Base-by-base conservation (phyloP, 2,888 invertebrate genomes). In the Tinea semifulvella region DNA sequence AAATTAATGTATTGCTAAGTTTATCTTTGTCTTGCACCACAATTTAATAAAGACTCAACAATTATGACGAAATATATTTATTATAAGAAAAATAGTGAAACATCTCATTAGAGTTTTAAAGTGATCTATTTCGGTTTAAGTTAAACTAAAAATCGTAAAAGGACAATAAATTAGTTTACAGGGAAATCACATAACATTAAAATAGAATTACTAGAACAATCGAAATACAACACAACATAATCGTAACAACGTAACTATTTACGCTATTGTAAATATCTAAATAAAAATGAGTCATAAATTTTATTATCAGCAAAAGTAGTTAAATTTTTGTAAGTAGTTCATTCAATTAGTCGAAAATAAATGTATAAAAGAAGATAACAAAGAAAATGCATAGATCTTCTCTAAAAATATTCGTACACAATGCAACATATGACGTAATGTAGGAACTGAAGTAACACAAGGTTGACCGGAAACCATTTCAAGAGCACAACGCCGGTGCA, bases 391-490 rank as follows among this genome's bases (percentile, higher is more conserved):
- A 36, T 10, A 31, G 31, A 14, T 11, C 31, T 31, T 13, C 14
- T 11, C 31, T 31, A 31, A 31, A 36, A 36, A 36, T 36, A 36
- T 14, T 36, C 25, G 11, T 5, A 10, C 31, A 31, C 31, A 31
- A 40, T 40, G 40, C 40, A 40, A 8, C 11, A 11, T 13, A 40
- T 79, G 75, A 77, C 75, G 79, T 77, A 79, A 79, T 76, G 57
- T 60, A 68, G 73, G 79, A 79, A 79, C 69, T 63, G 49, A 46
- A 50, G 39, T 27, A 42, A 42, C 46, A 59, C 79, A 76, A 80
- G 79, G 79, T 63, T 67, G 57, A 54, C 67, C 77, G 76, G 74
- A 79, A 77, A 68, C 64, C 60, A 56, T 48, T 42, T 56, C 56
- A 52, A 57, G 60, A 57, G 54, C 53, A 49, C 60, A 65, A 75